Evolutionary conservation across 2,888 invertebrate genomes (phyloP).

Genomic region (Chaetogeoica ovagalla): DNA sequence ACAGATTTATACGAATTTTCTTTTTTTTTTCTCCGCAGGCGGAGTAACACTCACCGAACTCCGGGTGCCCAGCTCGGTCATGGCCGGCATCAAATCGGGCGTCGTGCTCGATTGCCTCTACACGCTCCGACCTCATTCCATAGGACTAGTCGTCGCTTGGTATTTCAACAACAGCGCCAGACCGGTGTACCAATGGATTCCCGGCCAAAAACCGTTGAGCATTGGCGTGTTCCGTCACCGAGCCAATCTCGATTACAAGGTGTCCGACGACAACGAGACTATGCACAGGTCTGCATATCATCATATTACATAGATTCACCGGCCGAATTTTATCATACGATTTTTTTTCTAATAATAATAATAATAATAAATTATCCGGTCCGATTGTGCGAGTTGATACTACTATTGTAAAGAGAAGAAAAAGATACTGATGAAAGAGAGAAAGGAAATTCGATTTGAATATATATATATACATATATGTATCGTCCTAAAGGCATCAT

Average conservation of each 20-base stretch:
- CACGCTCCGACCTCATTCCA: slow-evolving; percentile 65
- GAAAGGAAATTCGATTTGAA: too few relatives aligned
- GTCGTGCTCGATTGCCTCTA: slow-evolving; percentile 75
- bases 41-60: slow-evolving; percentile 67
- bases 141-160: slow-evolving; percentile 76
- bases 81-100: slow-evolving; percentile 65
- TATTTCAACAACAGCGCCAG: slow-evolving; percentile 69
- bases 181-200: slow-evolving; percentile 81
- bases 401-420: too few relatives aligned
- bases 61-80: slow-evolving; percentile 66
- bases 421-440: too few relatives aligned
- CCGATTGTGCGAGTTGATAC: too few relatives aligned
- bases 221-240: slow-evolving; percentile 65
- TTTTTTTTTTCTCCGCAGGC: slow-evolving; percentile 59
- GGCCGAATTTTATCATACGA: too few relatives aligned
- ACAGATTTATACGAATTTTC: too few relatives aligned
- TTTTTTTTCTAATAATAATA: too few relatives aligned
- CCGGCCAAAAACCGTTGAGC: slow-evolving; percentile 68
- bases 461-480: too few relatives aligned
- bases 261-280: slow-evolving; percentile 69
- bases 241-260: slow-evolving; percentile 69
- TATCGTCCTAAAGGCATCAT: too few relatives aligned
- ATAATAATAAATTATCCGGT: too few relatives aligned
- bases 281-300: slow-evolving; percentile 64
- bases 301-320: too few relatives aligned